phyloP scores from a whole-genome alignment of 2,797 vertebrate species.

The Argentina silus region DNA sequence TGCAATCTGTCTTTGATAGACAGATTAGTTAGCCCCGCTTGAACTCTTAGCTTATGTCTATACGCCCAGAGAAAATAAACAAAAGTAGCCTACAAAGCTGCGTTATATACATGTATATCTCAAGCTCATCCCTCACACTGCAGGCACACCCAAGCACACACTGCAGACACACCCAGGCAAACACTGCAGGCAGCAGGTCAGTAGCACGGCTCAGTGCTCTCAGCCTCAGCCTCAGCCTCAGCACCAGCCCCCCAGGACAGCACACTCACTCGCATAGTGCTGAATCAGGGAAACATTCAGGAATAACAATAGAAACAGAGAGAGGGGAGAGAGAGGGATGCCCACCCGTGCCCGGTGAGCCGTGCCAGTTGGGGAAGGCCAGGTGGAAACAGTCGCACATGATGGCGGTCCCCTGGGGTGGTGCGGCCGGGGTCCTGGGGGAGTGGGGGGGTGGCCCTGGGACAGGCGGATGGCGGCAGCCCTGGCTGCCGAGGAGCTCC shows the following conservation, averaged over 20 bases:
- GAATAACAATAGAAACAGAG: slow-evolving; percentile 16
- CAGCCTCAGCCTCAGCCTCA: slow-evolving; percentile 77
- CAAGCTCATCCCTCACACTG: too few relatives aligned
- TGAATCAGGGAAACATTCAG: slow-evolving; percentile 45
- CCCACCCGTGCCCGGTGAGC: slow-evolving; percentile 93
- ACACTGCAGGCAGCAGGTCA: slow-evolving; percentile 67
- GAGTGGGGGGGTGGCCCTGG: slow-evolving; percentile 21
- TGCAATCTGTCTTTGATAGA: background rate
- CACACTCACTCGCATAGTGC: slow-evolving; percentile 68
- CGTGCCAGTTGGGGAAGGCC: slow-evolving; percentile 97
- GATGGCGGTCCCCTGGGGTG: slow-evolving; percentile 67
- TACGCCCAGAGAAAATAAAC: background rate
- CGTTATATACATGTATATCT: too few relatives aligned
- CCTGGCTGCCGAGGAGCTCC: slow-evolving; percentile 41
- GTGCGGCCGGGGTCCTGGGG: slow-evolving; percentile 20
- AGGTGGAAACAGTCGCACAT: slow-evolving; percentile 99
- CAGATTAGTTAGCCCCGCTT: background rate
- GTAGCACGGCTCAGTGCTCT: slow-evolving; percentile 50
- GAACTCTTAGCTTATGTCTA: background rate
- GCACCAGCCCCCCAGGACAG: slow-evolving; percentile 47
- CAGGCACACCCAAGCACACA: slow-evolving; percentile 29
- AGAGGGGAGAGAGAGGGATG: slow-evolving; percentile 62
- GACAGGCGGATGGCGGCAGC: slow-evolving; percentile 21
- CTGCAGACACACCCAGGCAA: slow-evolving; percentile 60
- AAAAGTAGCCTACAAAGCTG: background rate